Conservation (phyloP, 92 coral and sea anemone genomes). For the Parazoanthus atlanticus region DNA sequence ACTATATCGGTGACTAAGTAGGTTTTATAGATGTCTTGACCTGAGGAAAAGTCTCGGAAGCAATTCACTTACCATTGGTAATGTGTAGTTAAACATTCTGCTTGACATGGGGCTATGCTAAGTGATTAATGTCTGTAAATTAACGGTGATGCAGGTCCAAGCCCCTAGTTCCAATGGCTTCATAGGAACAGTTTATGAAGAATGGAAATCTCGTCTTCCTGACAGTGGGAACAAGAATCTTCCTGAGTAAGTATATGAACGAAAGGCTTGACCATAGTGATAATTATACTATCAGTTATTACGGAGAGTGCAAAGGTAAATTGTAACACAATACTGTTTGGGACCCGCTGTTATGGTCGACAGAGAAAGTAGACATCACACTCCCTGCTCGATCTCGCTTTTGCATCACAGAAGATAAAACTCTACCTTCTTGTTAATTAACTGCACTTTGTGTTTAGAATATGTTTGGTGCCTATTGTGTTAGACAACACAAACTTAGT, state of each 20-base stretch:
- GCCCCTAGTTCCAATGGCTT: constrained; percentile 42
- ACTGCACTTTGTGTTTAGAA: no score
- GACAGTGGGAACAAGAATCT: constrained; percentile 48
- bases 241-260: constrained; percentile 56
- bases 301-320: no score
- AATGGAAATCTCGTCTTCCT: constrained; percentile 70
- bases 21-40: background rate
- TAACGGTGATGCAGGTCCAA: constrained; percentile 33
- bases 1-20: no score
- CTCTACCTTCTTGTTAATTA: no score
- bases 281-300: no score
- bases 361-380: no score
- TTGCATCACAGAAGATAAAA: no score
- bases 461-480: no score
- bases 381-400: no score
- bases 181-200: constrained; percentile 61
- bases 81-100: background rate
- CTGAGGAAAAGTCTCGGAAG: background rate
- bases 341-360: no score
- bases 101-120: background rate
- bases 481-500: no score
- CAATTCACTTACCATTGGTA: background rate
- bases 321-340: no score
- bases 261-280: background rate
- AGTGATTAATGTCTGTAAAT: background rate